Evolutionary conservation across 1,140 invertebrate genomes (phyloP).

Genomic region (Wasmannia auropunctata): DNA sequence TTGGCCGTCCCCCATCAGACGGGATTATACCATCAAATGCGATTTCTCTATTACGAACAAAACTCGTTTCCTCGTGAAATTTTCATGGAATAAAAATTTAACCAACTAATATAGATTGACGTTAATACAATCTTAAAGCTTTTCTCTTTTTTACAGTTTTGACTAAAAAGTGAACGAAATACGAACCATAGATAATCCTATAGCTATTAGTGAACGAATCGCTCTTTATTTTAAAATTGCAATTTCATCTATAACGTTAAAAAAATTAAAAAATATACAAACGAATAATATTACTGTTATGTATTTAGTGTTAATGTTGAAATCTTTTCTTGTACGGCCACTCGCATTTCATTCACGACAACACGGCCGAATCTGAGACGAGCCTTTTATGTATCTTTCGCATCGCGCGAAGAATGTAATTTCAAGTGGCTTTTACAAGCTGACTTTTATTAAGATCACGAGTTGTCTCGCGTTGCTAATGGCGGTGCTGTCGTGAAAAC

Average conservation of each 20-base stretch:
- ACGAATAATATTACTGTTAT: no score
- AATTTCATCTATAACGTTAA: background rate
- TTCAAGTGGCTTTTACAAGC: constrained; percentile 21
- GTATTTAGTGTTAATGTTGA: background rate
- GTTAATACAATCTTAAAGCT: background rate
- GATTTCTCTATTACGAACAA: background rate
- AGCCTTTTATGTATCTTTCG: background rate
- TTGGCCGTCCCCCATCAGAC: background rate
- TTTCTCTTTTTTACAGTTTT: background rate
- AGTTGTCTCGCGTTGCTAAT: constrained; percentile 25
- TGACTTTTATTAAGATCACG: constrained; percentile 58
- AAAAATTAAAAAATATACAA: background rate
- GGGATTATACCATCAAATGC: constrained; percentile 16
- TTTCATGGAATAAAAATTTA: background rate
- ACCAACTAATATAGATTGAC: constrained; percentile 4
- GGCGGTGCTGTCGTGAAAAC: background rate
- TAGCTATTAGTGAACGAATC: background rate
- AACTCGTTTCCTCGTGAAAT: background rate
- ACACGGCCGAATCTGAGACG: constrained; percentile 8
- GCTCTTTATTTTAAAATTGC: background rate
- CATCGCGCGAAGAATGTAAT: constrained; percentile 6
- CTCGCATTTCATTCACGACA: background rate
- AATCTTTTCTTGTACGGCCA: background rate
- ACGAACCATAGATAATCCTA: background rate
- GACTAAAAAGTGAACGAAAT: background rate